Evolutionary conservation across 1,140 invertebrate genomes (phyloP).

Genomic region (Metopolophium dirhodum): DNA sequence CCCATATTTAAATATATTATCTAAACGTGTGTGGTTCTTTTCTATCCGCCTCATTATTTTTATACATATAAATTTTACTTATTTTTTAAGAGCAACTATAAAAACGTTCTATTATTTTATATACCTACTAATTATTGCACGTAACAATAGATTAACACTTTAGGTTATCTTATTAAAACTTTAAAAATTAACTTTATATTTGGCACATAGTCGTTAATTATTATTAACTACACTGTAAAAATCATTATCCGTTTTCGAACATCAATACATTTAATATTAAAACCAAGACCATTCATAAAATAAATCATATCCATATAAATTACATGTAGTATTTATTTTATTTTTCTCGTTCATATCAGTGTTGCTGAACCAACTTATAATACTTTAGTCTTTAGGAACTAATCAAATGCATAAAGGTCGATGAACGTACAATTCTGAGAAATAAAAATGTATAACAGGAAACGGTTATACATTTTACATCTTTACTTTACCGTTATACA

Average conservation of each 20-base stretch:
- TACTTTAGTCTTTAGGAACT: not conserved
- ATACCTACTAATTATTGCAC: not conserved
- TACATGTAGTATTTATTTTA: not conserved
- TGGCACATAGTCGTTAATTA: not conserved
- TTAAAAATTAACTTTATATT: not conserved
- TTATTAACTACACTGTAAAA: not conserved
- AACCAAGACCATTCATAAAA: not conserved
- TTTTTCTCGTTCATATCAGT: not conserved
- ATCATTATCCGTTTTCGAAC: not conserved
- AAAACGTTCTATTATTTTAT: not conserved
- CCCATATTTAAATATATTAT: not conserved
- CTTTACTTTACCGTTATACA: not conserved
- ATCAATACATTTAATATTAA: slow-evolving; percentile 6
- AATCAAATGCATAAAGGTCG: slow-evolving; percentile 10
- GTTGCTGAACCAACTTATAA: not conserved
- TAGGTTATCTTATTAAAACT: not conserved
- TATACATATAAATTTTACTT: not conserved
- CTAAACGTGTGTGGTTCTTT: not conserved
- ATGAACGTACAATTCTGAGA: not conserved
- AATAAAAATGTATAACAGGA: not conserved
- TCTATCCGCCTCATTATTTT: not conserved
- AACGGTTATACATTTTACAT: not conserved
- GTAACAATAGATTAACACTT: not conserved
- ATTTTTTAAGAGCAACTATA: not conserved
- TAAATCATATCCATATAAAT: not conserved